Conservation (phyloP, 2,888 invertebrate species). For the Yponomeuta malinellus region DNA sequence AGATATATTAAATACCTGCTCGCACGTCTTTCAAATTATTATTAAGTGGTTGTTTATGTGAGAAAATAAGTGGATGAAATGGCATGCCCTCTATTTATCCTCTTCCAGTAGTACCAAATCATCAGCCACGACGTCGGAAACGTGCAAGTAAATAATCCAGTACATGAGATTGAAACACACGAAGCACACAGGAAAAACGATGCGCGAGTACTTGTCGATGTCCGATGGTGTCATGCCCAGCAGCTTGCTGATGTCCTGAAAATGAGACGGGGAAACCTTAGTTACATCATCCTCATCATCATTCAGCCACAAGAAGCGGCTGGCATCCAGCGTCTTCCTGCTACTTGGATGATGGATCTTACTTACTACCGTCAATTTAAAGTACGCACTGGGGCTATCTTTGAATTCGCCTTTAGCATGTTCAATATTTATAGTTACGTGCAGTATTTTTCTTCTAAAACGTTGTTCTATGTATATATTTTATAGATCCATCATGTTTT, state of each 20-base stretch:
- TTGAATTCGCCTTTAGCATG: too few relatives aligned
- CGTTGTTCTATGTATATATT: background rate
- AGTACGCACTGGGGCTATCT: too few relatives aligned
- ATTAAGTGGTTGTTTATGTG: conserved; percentile 26
- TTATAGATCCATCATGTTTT: too few relatives aligned
- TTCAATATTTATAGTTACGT: background rate
- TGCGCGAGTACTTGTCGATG: conserved; percentile 99
- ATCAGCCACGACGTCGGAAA: conserved; percentile 96
- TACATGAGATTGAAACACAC: conserved; percentile 99
- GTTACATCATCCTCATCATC: too few relatives aligned
- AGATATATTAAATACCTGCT: background rate
- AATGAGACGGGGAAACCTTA: conserved; percentile 22
- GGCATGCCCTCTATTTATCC: conserved; percentile 67
- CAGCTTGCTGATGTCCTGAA: conserved; percentile 90
- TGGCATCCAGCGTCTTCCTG: too few relatives aligned
- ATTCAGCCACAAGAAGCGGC: too few relatives aligned
- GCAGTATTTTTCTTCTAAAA: background rate
- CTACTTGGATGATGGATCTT: too few relatives aligned
- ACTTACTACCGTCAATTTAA: too few relatives aligned
- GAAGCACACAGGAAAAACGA: conserved; percentile 98
- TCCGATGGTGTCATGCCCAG: conserved; percentile 96
- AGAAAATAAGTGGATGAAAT: conserved; percentile 58
- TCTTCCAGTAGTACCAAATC: conserved; percentile 90
- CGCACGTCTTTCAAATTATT: conserved; percentile 18
- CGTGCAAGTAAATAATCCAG: conserved; percentile 97